Evolutionary conservation across 2,113 vertebrate genomes (phyloP), one percentile per base, ranked within the genome.

Genomic region (Seriola dumerili): DNA sequence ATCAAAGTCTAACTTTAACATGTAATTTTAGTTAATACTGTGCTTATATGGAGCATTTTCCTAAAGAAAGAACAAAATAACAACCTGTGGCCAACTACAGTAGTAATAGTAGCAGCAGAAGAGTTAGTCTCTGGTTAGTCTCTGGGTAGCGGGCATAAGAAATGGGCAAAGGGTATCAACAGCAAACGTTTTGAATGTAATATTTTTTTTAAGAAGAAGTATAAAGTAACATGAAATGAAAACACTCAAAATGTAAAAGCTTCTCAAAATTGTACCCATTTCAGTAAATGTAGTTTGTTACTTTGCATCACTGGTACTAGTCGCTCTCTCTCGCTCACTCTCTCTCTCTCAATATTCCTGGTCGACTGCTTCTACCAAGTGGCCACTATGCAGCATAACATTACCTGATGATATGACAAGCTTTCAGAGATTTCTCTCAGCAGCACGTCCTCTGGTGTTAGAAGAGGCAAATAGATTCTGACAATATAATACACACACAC

Each of bases 331-430:
- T 29, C 29, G 29, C 29, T 29, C 29, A 0, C 29, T 29, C 29
- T 2, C 29, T 29, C 29, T 29, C 29, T 29, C 29, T 29, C 29
- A 8, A 13, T 25, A 14, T 77, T 65, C 34, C 34, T 71, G 61
- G 48, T 23, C 16, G 9, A 68, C 50, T 67, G 76, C 59, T 66
- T 70, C 67, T 13, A 13, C 65, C 65, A 25, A 61, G 66, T 69
- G 77, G 25, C 14, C 55, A 69, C 2, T 9, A 10, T 23, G 5
- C 13, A 65, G 38, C 46, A 63, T 50, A 63, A 34, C 65, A 81
- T 54, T 29, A 29, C 3, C 8, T 21, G 46, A 10, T 46, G 8
- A 19, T 17, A 52, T 70, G 6, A 13, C 12, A n/a, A 23, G 38
- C 8, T 50, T 46, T 29, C 0, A 52, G 7, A 2, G 8, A 8